Conservation (phyloP, 2,888 invertebrate genomes). For the Callyntrura guangdongensis region DNA sequence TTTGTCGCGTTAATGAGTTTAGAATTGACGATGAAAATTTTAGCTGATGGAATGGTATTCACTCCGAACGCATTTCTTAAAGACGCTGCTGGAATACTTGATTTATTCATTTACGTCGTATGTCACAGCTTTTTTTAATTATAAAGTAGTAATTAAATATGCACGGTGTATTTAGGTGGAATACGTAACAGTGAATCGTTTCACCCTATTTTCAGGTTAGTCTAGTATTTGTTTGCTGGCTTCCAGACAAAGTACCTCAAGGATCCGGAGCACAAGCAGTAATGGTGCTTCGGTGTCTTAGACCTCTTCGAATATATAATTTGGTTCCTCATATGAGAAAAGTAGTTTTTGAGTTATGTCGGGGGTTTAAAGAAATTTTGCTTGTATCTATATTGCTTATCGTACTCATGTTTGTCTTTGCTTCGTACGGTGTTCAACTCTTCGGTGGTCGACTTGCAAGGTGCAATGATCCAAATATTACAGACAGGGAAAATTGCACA, state of each 20-base stretch:
- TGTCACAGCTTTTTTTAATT: constrained; percentile 85
- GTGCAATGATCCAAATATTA: constrained; percentile 97
- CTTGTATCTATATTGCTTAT: constrained; percentile 98
- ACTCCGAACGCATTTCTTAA: constrained; percentile 99
- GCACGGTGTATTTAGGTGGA: too few relatives aligned
- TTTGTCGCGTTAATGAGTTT: constrained; percentile 99
- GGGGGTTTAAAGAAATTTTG: constrained; percentile 99
- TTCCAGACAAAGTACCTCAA: constrained; percentile 96
- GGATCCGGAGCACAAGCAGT: constrained; percentile 97
- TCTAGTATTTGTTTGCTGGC: constrained; percentile 98
- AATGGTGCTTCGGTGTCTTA: constrained; percentile 98
- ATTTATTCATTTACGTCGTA: constrained; percentile 99
- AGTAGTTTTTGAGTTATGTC: constrained; percentile 98
- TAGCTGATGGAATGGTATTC: constrained; percentile 99
- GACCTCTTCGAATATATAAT: constrained; percentile 98
- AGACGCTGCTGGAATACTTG: constrained; percentile 98
- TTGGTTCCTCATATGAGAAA: constrained; percentile 99
- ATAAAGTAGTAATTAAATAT: too few relatives aligned
- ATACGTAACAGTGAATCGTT: not conserved
- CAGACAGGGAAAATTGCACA: constrained; percentile 93
- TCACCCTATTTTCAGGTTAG: constrained; percentile 90
- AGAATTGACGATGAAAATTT: constrained; percentile 97
- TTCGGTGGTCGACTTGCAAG: constrained; percentile 98
- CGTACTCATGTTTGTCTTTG: constrained; percentile 99
- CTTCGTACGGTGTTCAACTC: constrained; percentile 99